Conservation (phyloP, 2,888 invertebrate species). For the Orthosia gracilis region DNA sequence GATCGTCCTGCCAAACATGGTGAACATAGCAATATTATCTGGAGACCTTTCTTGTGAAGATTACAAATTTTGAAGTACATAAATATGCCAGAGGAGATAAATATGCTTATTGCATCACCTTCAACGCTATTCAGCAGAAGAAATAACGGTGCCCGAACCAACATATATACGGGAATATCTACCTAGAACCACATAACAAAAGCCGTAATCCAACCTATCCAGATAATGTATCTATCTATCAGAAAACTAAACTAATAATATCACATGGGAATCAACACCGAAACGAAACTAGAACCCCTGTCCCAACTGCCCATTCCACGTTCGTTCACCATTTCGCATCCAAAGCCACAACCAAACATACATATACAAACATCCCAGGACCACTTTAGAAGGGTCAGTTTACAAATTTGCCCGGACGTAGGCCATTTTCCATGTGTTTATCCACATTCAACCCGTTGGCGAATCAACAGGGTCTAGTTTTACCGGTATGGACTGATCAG, state of each 20-base stretch:
- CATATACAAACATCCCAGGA: constrained; percentile 41
- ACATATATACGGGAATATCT: not conserved
- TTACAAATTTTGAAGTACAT: no score
- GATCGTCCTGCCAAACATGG: not conserved
- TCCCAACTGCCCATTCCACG: constrained; percentile 1
- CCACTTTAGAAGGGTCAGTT: constrained; percentile 33
- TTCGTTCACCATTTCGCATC: constrained; percentile 31
- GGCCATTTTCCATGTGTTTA: constrained; percentile 60
- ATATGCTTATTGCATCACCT: no score
- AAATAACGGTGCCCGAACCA: not conserved
- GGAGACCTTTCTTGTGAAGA: not conserved
- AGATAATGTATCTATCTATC: no score
- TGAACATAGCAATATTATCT: not conserved
- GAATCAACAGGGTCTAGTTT: constrained; percentile 59
- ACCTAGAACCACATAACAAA: not conserved
- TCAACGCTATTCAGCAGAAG: no score
- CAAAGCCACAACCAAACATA: constrained; percentile 34
- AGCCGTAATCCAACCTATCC: not conserved
- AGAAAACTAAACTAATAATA: constrained; percentile 14
- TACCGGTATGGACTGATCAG: constrained; percentile 37
- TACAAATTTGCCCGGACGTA: constrained; percentile 58
- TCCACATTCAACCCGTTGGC: constrained; percentile 56
- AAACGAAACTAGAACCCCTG: constrained; percentile 23
- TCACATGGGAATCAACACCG: constrained; percentile 1
- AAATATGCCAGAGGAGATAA: no score